Conservation (phyloP, 2,113 vertebrate species). For the Myrmophylax atrothorax region DNA sequence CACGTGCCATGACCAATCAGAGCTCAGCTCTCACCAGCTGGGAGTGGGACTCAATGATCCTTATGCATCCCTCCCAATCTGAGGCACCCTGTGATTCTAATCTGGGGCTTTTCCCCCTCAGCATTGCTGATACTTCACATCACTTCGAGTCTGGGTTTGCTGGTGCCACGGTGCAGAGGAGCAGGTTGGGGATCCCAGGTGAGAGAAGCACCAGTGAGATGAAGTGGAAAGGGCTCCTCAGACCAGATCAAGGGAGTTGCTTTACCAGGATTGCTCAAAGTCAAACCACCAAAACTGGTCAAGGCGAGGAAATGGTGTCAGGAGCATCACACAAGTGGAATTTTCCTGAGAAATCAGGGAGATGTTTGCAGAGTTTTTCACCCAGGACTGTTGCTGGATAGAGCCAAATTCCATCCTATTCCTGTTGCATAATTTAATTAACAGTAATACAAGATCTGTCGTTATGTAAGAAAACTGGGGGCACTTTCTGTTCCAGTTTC, state of each 20-base stretch:
- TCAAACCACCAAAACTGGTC: not conserved
- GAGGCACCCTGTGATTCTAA: rapidly evolving
- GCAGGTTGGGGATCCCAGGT: rapidly evolving
- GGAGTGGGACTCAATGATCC: not conserved
- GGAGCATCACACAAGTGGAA: not conserved
- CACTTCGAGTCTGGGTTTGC: rapidly evolving
- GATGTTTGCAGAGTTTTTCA: not conserved
- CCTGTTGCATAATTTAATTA: not conserved
- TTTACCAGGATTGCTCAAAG: not conserved
- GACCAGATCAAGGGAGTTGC: not conserved
- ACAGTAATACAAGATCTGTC: not conserved
- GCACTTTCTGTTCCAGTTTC: not conserved
- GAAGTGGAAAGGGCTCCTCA: rapidly evolving
- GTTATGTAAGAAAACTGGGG: not conserved
- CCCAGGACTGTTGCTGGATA: not conserved
- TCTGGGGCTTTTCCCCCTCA: rapidly evolving
- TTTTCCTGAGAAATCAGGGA: not conserved
- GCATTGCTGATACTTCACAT: rapidly evolving
- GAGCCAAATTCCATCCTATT: not conserved
- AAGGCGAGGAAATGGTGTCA: rapidly evolving
- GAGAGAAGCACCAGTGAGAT: not conserved
- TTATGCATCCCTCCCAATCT: rapidly evolving
- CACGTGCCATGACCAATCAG: not conserved
- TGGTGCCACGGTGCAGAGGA: rapidly evolving
- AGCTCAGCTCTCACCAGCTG: not conserved